Evolutionary conservation across 2,888 invertebrate genomes (phyloP).

Genomic region (Lasioglossum vierecki): DNA sequence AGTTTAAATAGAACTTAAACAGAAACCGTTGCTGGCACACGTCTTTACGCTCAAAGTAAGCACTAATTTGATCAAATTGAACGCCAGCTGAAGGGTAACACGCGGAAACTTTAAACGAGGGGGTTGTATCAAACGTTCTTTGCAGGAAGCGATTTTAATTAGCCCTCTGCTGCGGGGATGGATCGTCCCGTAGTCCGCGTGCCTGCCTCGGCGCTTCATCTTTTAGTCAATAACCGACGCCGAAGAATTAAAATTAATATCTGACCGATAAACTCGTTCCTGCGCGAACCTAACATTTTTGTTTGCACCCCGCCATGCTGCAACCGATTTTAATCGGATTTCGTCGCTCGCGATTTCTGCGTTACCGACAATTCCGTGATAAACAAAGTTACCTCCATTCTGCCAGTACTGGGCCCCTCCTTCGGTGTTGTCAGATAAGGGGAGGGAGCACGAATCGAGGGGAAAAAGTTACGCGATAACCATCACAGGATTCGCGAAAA

Average conservation of each 20-base stretch:
- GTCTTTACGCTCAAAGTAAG: constrained; percentile 32
- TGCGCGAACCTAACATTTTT: not conserved
- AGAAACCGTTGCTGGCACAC: constrained; percentile 25
- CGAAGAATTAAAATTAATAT: constrained; percentile 15
- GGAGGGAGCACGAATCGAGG: too few species aligned
- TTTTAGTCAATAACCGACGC: not conserved
- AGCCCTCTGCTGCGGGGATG: not conserved
- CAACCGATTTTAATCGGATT: not conserved
- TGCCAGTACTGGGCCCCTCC: too few species aligned
- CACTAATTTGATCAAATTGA: constrained; percentile 45
- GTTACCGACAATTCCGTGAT: not conserved
- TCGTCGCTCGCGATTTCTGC: not conserved
- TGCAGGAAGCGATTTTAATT: constrained; percentile 22
- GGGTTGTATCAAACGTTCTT: not conserved
- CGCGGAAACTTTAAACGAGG: constrained; percentile 20
- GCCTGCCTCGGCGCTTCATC: not conserved
- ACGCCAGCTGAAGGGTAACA: constrained; percentile 7
- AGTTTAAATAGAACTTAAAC: constrained; percentile 57
- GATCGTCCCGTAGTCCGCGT: not conserved
- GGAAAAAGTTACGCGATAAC: too few species aligned
- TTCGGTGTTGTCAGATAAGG: too few species aligned
- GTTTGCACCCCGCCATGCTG: not conserved
- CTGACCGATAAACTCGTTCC: not conserved
- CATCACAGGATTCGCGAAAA: not conserved
- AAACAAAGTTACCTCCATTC: too few species aligned